Evolutionary conservation across 2,113 vertebrate species (phyloP).

Genomic region (Notothenia coriiceps): DNA sequence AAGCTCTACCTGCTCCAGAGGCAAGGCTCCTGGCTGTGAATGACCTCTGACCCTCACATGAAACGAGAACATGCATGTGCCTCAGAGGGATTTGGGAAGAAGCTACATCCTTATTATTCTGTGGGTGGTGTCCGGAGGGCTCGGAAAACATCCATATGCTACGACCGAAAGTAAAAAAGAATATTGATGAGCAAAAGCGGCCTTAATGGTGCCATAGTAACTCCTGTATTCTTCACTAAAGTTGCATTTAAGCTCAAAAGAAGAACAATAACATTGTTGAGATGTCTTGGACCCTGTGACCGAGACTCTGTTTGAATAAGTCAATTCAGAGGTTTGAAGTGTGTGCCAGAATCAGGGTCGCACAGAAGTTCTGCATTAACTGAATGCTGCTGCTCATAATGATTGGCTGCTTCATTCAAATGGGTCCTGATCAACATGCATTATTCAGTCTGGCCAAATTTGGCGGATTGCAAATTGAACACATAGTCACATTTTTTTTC

Average conservation of each 20-base stretch:
- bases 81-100: constrained; percentile 59
- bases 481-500: constrained; percentile 3
- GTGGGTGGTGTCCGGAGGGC: constrained; percentile 29
- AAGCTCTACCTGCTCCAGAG: constrained; percentile 40
- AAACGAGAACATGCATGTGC: constrained; percentile 51
- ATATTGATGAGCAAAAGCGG: background rate
- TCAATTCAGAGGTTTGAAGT: too few relatives aligned
- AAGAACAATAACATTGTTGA: background rate
- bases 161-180: constrained; percentile 21
- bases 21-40: constrained; percentile 45
- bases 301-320: too few relatives aligned
- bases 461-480: background rate
- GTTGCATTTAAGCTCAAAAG: background rate
- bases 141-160: constrained; percentile 22
- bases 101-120: constrained; percentile 51
- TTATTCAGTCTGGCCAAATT: constrained; percentile 7
- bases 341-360: background rate
- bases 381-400: background rate
- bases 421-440: constrained; percentile 2
- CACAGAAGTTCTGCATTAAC: background rate
- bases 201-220: too few relatives aligned
- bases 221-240: background rate
- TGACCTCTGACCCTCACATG: constrained; percentile 66
- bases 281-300: too few relatives aligned
- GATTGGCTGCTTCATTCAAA: constrained; percentile 3